Evolutionary conservation across 2,113 vertebrate species (phyloP).

Genomic region (Lonchura striata): DNA sequence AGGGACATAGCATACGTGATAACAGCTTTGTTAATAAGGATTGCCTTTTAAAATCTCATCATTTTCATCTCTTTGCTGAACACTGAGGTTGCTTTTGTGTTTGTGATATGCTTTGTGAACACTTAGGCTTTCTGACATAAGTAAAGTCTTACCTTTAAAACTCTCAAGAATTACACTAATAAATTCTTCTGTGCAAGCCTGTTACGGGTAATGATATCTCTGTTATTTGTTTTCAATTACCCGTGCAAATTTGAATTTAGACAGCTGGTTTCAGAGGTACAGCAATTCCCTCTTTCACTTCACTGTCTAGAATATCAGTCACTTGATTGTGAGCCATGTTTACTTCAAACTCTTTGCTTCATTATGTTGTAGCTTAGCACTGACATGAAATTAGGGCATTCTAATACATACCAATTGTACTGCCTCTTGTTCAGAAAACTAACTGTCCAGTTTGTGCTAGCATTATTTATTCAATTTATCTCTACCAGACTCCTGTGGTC

Average conservation of each 20-base stretch:
- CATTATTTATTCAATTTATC: neutral
- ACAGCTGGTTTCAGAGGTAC: neutral
- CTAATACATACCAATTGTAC: neutral
- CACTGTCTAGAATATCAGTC: neutral
- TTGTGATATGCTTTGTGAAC: neutral
- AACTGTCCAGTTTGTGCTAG: neutral
- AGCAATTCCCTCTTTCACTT: neutral
- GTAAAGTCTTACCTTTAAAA: neutral
- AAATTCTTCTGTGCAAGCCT: neutral
- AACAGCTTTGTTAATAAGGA: neutral
- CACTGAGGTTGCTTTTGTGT: neutral
- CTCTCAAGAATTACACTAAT: neutral
- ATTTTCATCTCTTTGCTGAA: neutral
- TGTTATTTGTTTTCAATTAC: neutral
- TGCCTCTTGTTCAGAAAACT: neutral
- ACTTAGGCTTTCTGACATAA: neutral
- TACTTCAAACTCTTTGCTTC: neutral
- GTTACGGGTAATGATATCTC: neutral
- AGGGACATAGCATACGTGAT: too few relatives aligned
- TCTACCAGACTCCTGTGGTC: neutral
- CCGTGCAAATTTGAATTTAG: neutral
- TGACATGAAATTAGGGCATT: neutral
- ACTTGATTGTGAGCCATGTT: neutral
- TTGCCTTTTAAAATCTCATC: neutral
- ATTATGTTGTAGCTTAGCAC: neutral